A percentile compares a stretch with the other conserved stretches of the same genome.
These are phyloP conservation scores for Vimba vimba DNA, from an alignment of 2,113 vertebrate genomes.

Conservation along the genomic window DNA sequence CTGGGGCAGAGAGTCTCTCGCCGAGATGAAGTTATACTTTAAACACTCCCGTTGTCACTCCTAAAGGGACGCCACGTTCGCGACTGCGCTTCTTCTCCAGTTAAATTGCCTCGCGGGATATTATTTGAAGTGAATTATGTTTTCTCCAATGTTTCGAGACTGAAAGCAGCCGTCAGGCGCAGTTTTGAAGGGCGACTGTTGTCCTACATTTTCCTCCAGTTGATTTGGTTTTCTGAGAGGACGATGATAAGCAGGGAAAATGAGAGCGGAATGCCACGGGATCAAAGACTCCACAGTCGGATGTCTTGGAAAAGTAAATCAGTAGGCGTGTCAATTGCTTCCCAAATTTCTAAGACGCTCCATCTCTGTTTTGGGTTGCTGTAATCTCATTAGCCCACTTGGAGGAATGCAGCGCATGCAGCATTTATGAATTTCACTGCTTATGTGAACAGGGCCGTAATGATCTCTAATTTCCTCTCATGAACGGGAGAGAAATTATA, in stretches of 20 bases:
- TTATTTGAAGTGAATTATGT: neutral
- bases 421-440: neutral
- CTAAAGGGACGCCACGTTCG: neutral
- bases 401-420: neutral
- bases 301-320: slow-evolving; percentile 17
- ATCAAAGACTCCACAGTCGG: neutral
- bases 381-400: slow-evolving; percentile 35
- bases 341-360: slow-evolving; percentile 13
- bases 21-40: neutral
- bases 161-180: neutral
- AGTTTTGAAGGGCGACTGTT: neutral
- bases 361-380: slow-evolving; percentile 10
- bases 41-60: neutral
- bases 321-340: slow-evolving; percentile 29
- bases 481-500: neutral
- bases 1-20: neutral
- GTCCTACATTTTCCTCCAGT: neutral
- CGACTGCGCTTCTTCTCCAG: neutral
- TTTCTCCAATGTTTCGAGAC: slow-evolving; percentile 3
- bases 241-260: neutral
- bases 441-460: neutral
- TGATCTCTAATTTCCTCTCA: slow-evolving; percentile 14
- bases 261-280: neutral
- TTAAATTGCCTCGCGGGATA: slow-evolving; percentile 4
- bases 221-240: slow-evolving; percentile 14